Evolutionary conservation across 37 sponge, comb jelly and placozoan species (phyloP), one percentile per base, ranked within the genome.

Genomic region (Crambe crambe): DNA sequence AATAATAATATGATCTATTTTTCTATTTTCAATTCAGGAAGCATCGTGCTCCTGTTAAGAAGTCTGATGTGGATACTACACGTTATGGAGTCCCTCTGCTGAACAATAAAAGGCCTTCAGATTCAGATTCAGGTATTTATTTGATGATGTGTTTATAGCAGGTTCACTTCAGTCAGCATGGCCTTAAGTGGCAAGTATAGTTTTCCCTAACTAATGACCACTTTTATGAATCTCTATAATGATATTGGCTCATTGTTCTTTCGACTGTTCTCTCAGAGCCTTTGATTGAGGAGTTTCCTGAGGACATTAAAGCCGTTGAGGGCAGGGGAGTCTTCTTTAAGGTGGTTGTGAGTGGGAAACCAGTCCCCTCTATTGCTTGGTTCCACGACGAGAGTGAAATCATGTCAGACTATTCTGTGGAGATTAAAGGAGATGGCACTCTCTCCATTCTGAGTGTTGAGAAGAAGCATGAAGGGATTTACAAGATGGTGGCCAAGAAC

Each of bases 401-500:
- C 44, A 25, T 0, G 21, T n/a, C 58, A 3, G 78, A 85, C 72
- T 71, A 85, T 58, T 68, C 85, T 12, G 35, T 29, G 26, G 78
- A 77, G 37, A 0, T 85, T 1, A 37, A 32, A 25, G 62, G 36
- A 23, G 85, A 85, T 26, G 85, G 78, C 39, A 70, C 26, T 57
- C 71, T 85, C 22, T 20, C 73, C 56, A 68, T 85, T 18, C 72
- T 40, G 34, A 54, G 61, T 1, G 62, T 71, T 31, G 78, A 85
- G 72, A 17, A n/a, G 27, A 69, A 59, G 35, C 85, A 85, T 37
- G 37, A 34, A 29, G 85, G 85, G 9, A 40, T 58, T 23, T 85
- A 85, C 69, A 35, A 60, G 62, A 67, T 85, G 29, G 78, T 77
- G 58, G 85, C 78, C 27, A 39, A 25, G 56, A 85, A 85, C 36